Evolutionary conservation across 1,140 invertebrate species (phyloP).

Genomic region (Scaptodrosophila lebanonensis): DNA sequence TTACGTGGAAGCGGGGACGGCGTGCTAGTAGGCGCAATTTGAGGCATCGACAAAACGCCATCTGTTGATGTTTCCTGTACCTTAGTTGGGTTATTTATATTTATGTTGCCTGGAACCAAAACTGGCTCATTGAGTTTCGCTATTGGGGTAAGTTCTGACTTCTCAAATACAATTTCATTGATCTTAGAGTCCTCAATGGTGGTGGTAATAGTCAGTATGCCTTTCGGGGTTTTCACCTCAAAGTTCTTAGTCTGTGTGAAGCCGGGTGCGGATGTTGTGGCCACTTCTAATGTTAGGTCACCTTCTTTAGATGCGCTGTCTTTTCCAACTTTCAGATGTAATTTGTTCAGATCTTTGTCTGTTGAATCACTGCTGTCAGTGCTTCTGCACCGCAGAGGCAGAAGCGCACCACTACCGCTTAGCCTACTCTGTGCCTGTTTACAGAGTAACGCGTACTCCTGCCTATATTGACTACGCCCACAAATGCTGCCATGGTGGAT

Average conservation of each 20-base stretch:
- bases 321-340: too few relatives aligned
- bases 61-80: background rate
- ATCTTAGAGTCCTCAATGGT: slow-evolving; percentile 74
- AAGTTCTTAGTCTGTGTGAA: slow-evolving; percentile 50
- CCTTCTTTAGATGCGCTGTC: background rate
- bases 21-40: background rate
- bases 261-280: background rate
- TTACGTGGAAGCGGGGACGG: background rate
- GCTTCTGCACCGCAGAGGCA: slow-evolving; percentile 25
- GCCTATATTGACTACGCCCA: background rate
- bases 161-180: slow-evolving; percentile 74
- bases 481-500: background rate
- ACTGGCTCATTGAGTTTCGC: slow-evolving; percentile 47
- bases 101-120: slow-evolving; percentile 20
- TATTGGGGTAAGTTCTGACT: slow-evolving; percentile 44
- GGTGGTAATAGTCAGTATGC: slow-evolving; percentile 62
- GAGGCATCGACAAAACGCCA: background rate
- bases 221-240: slow-evolving; percentile 64
- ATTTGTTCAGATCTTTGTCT: background rate
- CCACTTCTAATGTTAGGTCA: background rate
- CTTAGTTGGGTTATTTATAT: background rate
- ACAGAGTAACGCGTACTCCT: slow-evolving; percentile 2
- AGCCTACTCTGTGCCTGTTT: slow-evolving; percentile 30
- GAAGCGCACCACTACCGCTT: slow-evolving; percentile 4
- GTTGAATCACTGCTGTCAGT: slow-evolving; percentile 2